Evolutionary conservation across 1,140 invertebrate species (phyloP), one percentile per base, ranked within the genome.

Genomic region (Sitobion miscanthi): DNA sequence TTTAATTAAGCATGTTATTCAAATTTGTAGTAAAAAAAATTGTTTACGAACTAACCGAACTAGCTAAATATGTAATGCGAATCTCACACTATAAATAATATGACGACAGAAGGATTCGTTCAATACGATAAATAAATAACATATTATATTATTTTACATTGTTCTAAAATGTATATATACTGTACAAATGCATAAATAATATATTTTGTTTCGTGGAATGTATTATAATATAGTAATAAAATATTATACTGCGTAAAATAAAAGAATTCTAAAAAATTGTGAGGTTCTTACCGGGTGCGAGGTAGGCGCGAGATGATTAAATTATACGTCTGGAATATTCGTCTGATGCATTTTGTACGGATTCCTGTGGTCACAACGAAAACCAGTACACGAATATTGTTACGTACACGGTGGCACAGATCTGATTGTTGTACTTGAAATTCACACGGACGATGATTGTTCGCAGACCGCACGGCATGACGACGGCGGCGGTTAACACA

Each of bases 71-170:
- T n/a, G n/a, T 77, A 6, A 77, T n/a, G 1, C 6, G 9, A n/a
- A 77, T 77, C 62, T 77, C 62, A n/a, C 30, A 6, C 14, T 17
- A n/a, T 77, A 69, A 62, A 62, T 69, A 77, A 77, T 77, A 77
- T n/a, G n/a, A n/a, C 62, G 14, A n/a, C 20, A 52, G 11, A 69
- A n/a, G 0, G 14, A 0, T 69, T n/a, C 30, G 30, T n/a, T 77
- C 23, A 77, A 77, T n/a, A n/a, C 62, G 11, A n/a, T 35, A n/a
- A 77, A 62, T 62, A 30, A 30, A 62, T 0, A 62, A 62, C n/a
- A 77, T 35, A 77, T 77, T 77, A 77, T 77, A 77, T 77, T 77
- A n/a, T 77, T 77, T 77, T n/a, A 77, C 62, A 77, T n/a, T n/a
- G 62, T 77, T 77, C 62, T 77, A 77, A 77, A 17, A 77, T 77